Base-by-base conservation (phyloP, 2,797 vertebrate genomes). In the Neosilurus mollespiculum region DNA sequence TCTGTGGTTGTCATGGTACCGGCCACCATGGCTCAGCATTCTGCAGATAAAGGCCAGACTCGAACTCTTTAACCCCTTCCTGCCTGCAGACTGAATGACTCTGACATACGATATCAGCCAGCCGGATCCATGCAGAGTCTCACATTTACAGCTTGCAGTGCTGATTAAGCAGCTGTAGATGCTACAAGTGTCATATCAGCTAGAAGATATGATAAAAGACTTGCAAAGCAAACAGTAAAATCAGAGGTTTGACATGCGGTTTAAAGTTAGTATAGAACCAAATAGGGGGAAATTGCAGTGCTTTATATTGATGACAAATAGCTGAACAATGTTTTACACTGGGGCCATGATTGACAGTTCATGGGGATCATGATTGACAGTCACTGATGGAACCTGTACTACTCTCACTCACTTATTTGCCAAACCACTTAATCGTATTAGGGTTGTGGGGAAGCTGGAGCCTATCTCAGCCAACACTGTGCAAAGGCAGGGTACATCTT, bases 1-100 rank as follows among this genome's bases (percentile, higher is more conserved):
- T 72, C 80, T 82, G 78, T 89, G 87, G 92, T 92, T 93, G 92
- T 91, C 92, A 92, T 87, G 91, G 91, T 89, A 91, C 87, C 92
- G 80, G 85, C 88, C 90, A 92, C 90, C 91, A 91, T 93, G 90
- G 88, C 93, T 93, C 93, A 95, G 94, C 93, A 94, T 92, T 93
- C 90, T 91, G 91, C 78, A 83, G 87, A 88, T 87, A 88, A 87
- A 85, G 84, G 80, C 85, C 51, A 16, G 72, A 65, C 78, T 84
- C 51, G 22, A 65, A 65, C 73, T 84, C 49, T 83, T 90, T 89
- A 90, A 92, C 88, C 83, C 90, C 65, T 88, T 87, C 86, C 85
- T 83, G 73, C 61, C 84, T 80, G 77, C 79, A 85, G 86, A 34
- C 49, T 61, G 87, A 78, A 86, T 86, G 88, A 83, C 72, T 79